These are phyloP conservation scores for Cotesia typhae DNA, from an alignment of 1,140 invertebrate species.

Conservation along the genomic window DNA sequence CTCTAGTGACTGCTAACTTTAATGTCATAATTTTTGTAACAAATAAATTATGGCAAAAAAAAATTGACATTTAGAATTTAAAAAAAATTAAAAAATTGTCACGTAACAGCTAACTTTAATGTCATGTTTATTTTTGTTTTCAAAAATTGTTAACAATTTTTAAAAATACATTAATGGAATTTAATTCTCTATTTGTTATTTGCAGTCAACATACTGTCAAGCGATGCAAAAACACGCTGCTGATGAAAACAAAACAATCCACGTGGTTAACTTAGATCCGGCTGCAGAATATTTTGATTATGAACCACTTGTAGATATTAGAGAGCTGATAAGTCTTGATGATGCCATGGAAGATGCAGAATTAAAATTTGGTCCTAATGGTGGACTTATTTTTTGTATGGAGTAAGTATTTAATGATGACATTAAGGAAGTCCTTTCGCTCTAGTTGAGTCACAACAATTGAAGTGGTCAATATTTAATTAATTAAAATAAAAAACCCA, in stretches of 20 bases:
- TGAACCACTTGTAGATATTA: conserved; percentile 85
- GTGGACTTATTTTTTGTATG: conserved; percentile 95
- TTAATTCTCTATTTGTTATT: conserved; percentile 27
- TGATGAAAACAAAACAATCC: conserved; percentile 76
- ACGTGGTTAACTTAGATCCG: conserved; percentile 96
- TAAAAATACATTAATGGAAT: not conserved
- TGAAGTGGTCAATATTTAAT: no score
- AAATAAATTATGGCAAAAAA: no score
- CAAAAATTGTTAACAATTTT: no score
- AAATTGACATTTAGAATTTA: no score
- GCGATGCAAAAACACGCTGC: conserved; percentile 86
- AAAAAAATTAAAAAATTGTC: no score
- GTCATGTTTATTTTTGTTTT: no score
- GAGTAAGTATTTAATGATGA: conserved; percentile 73
- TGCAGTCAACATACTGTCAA: conserved; percentile 93
- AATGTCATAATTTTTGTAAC: no score
- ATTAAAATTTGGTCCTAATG: conserved; percentile 96
- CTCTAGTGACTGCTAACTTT: no score
- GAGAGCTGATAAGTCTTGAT: conserved; percentile 93
- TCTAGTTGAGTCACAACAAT: no score
- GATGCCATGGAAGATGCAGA: conserved; percentile 98
- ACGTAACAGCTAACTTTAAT: no score
- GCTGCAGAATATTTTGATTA: conserved; percentile 97
- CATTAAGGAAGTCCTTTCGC: not conserved
- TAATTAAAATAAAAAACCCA: no score